These are phyloP conservation scores for Enteromius anoplus DNA, from an alignment of 2,797 vertebrate species.

Conservation along the genomic window DNA sequence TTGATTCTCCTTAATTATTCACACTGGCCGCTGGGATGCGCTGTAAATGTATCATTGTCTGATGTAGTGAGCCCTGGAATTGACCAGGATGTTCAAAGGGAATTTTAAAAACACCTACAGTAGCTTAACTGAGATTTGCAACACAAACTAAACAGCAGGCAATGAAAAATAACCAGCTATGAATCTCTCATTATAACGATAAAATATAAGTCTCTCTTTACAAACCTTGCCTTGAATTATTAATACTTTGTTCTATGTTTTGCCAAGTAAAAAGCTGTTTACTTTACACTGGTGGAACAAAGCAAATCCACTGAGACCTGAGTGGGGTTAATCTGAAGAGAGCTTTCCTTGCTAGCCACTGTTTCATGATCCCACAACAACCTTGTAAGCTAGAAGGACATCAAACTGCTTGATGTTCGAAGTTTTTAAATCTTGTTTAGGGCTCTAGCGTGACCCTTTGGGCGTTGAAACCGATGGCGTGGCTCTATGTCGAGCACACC, in stretches of 20 bases:
- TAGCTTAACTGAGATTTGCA: conserved; percentile 19
- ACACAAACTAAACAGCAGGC: conserved; percentile 32
- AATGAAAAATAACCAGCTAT: conserved; percentile 28
- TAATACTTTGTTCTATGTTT: conserved; percentile 7
- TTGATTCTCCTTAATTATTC: conserved; percentile 76
- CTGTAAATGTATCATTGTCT: conserved; percentile 74
- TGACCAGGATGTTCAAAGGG: conserved; percentile 59
- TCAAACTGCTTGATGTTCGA: conserved; percentile 28
- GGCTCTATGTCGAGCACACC: conserved; percentile 26
- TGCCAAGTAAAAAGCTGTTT: conserved; percentile 1
- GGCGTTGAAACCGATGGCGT: conserved; percentile 4
- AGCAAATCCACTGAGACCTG: background rate
- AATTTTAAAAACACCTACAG: conserved; percentile 59
- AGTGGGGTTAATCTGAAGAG: conserved; percentile 7
- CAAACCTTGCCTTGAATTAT: conserved; percentile 1
- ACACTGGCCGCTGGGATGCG: conserved; percentile 62
- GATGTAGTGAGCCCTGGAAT: conserved; percentile 66
- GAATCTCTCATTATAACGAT: conserved; percentile 27
- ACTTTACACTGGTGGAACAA: background rate
- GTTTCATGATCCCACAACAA: conserved; percentile 21
- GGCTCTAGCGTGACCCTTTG: conserved; percentile 18
- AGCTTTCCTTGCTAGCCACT: conserved; percentile 8
- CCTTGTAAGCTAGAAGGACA: conserved; percentile 41
- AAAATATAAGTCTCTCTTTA: conserved; percentile 14
- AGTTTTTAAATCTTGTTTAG: conserved; percentile 43